A percentile compares a stretch with the other conserved stretches of the same genome.
These are phyloP conservation scores for Leucophora obtusa DNA, from an alignment of 2,888 invertebrate genomes.

Conservation along the genomic window DNA sequence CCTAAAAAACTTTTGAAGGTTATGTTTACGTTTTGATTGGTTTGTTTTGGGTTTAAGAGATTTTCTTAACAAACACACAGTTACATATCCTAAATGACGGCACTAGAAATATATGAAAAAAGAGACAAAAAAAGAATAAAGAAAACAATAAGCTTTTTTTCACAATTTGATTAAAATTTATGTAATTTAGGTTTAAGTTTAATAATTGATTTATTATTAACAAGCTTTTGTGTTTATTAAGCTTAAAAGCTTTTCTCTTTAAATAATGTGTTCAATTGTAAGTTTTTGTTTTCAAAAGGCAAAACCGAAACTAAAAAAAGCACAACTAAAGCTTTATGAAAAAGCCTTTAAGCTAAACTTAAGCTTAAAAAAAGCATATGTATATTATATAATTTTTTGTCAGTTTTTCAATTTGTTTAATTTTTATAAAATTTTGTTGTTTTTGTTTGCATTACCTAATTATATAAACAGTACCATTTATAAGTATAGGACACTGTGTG, in stretches of 20 bases:
- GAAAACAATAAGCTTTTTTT: conserved; percentile 62
- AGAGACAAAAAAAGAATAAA: conserved; percentile 67
- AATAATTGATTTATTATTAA: conserved; percentile 21
- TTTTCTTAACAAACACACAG: conserved; percentile 70
- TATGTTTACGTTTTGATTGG: conserved; percentile 55
- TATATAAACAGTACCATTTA: conserved; percentile 79
- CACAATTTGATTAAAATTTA: conserved; percentile 23
- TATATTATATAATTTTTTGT: conserved; percentile 34
- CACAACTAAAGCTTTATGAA: conserved; percentile 61
- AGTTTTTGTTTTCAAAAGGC: conserved; percentile 42
- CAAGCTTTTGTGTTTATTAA: conserved; percentile 59
- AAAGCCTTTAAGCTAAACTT: conserved; percentile 62
- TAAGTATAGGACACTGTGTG: conserved; percentile 79
- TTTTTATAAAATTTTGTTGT: conserved; percentile 43
- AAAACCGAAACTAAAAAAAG: conserved; percentile 58
- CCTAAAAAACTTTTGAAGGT: conserved; percentile 54
- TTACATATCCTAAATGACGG: conserved; percentile 79
- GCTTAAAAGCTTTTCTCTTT: conserved; percentile 56
- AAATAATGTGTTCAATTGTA: conserved; percentile 52
- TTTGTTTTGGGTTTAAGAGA: conserved; percentile 70
- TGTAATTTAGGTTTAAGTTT: conserved; percentile 5
- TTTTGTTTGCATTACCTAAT: conserved; percentile 74
- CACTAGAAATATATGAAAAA: conserved; percentile 78
- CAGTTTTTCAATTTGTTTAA: conserved; percentile 40
- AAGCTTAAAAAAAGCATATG: conserved; percentile 53